These are phyloP conservation scores for Belonocnema kinseyi DNA, from an alignment of 1,140 invertebrate genomes.

Conservation along the genomic window DNA sequence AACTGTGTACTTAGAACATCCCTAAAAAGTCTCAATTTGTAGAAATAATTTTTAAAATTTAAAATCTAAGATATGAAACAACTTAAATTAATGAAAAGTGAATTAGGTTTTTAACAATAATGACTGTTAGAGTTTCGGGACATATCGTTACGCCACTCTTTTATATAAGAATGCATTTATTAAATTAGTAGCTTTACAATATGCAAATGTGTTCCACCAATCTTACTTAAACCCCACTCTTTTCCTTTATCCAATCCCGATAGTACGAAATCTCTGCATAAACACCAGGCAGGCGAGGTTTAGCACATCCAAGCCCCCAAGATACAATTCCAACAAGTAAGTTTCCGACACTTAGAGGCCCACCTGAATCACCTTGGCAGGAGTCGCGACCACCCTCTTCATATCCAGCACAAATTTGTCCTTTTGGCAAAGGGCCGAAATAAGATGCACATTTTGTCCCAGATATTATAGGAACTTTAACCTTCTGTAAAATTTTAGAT, in stretches of 20 bases:
- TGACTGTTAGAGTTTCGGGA: no score
- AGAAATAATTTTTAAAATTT: no score
- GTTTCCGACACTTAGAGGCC: conserved; percentile 28
- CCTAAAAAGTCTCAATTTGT: no score
- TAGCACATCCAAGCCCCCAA: conserved; percentile 39
- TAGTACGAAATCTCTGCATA: conserved; percentile 36
- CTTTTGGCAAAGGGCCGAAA: neutral
- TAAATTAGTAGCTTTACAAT: neutral
- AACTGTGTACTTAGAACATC: no score
- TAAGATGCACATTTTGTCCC: neutral
- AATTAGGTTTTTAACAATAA: no score
- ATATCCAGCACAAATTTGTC: conserved; percentile 42
- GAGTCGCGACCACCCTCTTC: conserved; percentile 31
- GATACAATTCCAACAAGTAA: conserved; percentile 34
- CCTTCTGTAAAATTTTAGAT: conserved; percentile 2
- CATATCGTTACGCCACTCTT: no score
- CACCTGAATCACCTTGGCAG: conserved; percentile 43
- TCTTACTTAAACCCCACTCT: conserved; percentile 17
- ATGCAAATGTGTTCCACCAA: neutral
- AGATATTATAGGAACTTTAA: conserved; percentile 31
- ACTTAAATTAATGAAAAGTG: no score
- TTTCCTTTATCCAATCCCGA: conserved; percentile 32
- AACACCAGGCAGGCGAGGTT: conserved; percentile 32
- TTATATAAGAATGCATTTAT: no score
- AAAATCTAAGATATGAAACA: no score